Conservation (phyloP, 2,888 invertebrate genomes). For the Nomada fabriciana region DNA sequence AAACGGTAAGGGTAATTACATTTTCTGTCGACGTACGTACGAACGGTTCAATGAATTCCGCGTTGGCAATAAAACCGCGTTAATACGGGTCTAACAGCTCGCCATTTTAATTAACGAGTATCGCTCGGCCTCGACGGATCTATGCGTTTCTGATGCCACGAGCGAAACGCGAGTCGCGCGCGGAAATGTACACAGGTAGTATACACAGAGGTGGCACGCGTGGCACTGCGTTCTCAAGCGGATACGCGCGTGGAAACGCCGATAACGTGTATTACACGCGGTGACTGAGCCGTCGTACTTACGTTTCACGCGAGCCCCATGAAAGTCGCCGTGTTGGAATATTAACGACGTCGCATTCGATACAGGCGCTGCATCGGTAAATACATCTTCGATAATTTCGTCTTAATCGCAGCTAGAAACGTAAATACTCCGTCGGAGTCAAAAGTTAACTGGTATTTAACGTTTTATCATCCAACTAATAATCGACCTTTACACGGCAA, state of each 20-base stretch:
- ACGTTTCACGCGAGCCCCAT: slow-evolving; percentile 16
- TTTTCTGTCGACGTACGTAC: slow-evolving; percentile 50
- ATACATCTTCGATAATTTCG: slow-evolving; percentile 39
- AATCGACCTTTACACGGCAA: slow-evolving; percentile 12
- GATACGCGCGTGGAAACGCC: slow-evolving; percentile 1
- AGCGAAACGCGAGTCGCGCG: not conserved
- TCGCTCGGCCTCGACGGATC: slow-evolving; percentile 66
- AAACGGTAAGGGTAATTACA: slow-evolving; percentile 70
- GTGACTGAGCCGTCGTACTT: slow-evolving; percentile 10
- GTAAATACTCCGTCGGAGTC: slow-evolving; percentile 31
- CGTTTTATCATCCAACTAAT: not conserved
- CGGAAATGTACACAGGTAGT: not conserved
- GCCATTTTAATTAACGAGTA: slow-evolving; percentile 82
- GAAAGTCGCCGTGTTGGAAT: slow-evolving; percentile 40
- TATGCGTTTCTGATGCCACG: not conserved
- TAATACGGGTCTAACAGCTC: slow-evolving; percentile 79
- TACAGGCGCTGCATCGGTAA: slow-evolving; percentile 12
- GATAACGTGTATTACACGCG: slow-evolving; percentile 28
- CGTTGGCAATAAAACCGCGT: slow-evolving; percentile 78
- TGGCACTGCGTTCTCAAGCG: not conserved
- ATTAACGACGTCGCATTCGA: slow-evolving; percentile 45
- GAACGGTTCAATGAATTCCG: slow-evolving; percentile 80
- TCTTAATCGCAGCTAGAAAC: slow-evolving; percentile 34
- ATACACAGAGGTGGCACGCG: not conserved
- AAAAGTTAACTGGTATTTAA: slow-evolving; percentile 38